These are phyloP conservation scores for Indicator indicator DNA, from an alignment of 2,113 vertebrate species.

Conservation along the genomic window DNA sequence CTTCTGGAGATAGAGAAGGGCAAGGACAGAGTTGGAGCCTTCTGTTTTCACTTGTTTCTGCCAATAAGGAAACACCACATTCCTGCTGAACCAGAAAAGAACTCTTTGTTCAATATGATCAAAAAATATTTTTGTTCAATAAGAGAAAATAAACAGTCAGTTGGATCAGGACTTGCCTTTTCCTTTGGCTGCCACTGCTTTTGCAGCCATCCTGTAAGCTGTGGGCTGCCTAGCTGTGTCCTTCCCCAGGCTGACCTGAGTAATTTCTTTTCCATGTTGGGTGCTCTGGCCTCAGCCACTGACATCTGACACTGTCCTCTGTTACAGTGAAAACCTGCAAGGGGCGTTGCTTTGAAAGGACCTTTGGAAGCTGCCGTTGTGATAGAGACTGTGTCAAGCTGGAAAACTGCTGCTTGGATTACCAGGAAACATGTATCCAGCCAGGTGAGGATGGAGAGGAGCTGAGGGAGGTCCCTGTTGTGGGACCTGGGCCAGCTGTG, in stretches of 20 bases:
- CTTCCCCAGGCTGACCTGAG: rapidly evolving
- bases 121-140: neutral
- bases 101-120: neutral
- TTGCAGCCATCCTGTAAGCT: neutral
- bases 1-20: neutral
- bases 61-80: neutral
- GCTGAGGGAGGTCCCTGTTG: neutral
- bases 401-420: conserved; percentile 85
- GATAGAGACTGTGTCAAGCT: conserved; percentile 78
- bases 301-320: neutral
- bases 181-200: neutral
- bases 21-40: neutral
- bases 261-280: neutral
- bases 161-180: neutral
- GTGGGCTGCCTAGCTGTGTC: neutral
- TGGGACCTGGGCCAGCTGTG: neutral
- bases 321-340: conserved; percentile 85
- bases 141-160: neutral
- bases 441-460: conserved; percentile 70
- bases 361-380: conserved; percentile 83
- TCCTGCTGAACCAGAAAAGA: neutral
- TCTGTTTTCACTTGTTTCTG: neutral
- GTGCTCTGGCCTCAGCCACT: neutral
- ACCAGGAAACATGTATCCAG: conserved; percentile 77
- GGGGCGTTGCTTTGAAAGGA: conserved; percentile 84